Percentiles rank a stretch among this genome's conserved stretches.
Conservation (phyloP, 2,113 vertebrate species). For the Onychostruthus taczanowskii region DNA sequence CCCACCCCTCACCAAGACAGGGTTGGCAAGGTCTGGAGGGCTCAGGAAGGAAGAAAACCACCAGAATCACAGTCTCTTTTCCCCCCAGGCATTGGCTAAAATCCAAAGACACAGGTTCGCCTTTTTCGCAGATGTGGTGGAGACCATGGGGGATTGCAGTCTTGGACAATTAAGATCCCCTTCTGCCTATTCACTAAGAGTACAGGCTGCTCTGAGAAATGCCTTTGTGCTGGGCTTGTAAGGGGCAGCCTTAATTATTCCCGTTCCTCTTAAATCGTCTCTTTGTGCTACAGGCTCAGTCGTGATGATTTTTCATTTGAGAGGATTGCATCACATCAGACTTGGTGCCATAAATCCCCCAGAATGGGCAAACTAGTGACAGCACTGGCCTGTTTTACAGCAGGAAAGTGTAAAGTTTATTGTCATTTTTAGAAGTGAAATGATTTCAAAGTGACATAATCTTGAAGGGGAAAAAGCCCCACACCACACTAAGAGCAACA, state of each 20-base stretch:
- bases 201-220: conserved; percentile 45
- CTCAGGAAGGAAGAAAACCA: neutral
- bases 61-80: neutral
- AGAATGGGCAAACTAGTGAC: neutral
- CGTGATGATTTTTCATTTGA: conserved; percentile 60
- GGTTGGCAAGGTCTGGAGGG: neutral
- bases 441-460: conserved; percentile 49
- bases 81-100: neutral
- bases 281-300: conserved; percentile 54
- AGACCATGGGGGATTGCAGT: conserved; percentile 10
- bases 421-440: conserved; percentile 52
- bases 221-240: conserved; percentile 54
- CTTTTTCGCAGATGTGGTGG: neutral
- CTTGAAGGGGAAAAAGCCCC: neutral
- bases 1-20: neutral
- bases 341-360: conserved; percentile 36
- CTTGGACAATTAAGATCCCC: conserved; percentile 15
- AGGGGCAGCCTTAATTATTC: conserved; percentile 61
- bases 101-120: neutral
- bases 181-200: conserved; percentile 46
- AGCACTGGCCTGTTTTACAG: conserved; percentile 49
- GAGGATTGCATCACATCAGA: conserved; percentile 59
- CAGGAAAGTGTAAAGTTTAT: conserved; percentile 61
- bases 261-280: conserved; percentile 59
- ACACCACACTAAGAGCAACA: neutral